Evolutionary conservation across 2,113 vertebrate genomes (phyloP).

Genomic region (Tricholaema leucomelas): DNA sequence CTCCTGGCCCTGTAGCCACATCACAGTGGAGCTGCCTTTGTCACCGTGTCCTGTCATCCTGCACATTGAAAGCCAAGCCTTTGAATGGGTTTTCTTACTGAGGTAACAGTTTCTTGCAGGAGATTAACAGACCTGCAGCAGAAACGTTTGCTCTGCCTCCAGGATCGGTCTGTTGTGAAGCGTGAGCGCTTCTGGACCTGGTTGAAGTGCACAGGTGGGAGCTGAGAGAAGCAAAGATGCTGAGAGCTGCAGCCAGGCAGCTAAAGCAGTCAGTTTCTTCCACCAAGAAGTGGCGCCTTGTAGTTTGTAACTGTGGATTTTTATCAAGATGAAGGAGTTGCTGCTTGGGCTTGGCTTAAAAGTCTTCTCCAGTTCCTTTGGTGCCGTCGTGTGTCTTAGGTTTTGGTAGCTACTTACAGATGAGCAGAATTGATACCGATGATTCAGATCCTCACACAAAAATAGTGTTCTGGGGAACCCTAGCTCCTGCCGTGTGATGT

Average conservation of each 20-base stretch:
- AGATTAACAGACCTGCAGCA: rapidly evolving
- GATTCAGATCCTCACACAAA: neutral
- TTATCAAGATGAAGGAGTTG: neutral
- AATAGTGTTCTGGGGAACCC: neutral
- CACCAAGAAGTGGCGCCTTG: neutral
- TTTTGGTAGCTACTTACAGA: neutral
- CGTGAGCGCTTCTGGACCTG: neutral
- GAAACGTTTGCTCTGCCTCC: rapidly evolving
- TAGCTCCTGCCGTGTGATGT: neutral
- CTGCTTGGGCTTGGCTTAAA: neutral
- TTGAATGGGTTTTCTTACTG: rapidly evolving
- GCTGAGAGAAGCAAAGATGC: neutral
- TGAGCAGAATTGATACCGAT: neutral
- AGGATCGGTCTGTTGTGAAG: rapidly evolving
- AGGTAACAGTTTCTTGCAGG: rapidly evolving
- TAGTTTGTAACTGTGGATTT: no score
- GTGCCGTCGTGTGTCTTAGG: neutral
- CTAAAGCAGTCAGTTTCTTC: rapidly evolving
- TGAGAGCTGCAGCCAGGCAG: neutral
- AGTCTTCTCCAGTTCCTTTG: neutral
- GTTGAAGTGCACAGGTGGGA: neutral
- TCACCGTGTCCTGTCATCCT: rapidly evolving
- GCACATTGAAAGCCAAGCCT: rapidly evolving
- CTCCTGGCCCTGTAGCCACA: no score
- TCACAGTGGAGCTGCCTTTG: rapidly evolving